Base-by-base conservation (phyloP, 2,797 vertebrate genomes). In the Dermochelys coriacea region DNA sequence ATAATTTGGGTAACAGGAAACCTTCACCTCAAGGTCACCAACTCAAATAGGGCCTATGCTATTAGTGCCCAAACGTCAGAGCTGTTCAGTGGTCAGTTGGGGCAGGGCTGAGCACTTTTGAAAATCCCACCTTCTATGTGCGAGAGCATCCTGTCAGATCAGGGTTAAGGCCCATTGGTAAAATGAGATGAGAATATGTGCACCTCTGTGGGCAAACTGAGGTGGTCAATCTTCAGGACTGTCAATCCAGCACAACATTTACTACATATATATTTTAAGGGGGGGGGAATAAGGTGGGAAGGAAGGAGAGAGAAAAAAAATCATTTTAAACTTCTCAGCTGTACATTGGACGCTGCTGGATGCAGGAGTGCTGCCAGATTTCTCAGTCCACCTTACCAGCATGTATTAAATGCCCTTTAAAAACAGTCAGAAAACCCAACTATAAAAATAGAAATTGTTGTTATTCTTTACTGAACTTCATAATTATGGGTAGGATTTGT, bases 361-460 rank as follows among this genome's bases (percentile, higher is more conserved):
- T 93, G 78, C 52, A 50, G 92, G n/a, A 25, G 16, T 95, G 88
- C 87, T 98, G 96, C 92, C 94, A 97, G 85, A 49, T 87, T 96
- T 87, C 89, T 94, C 45, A 50, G 82, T 64, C 71, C 94, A 94
- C 3, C 21, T 95, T 93, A 78, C 82, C 95, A 97, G 75, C 41
- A 61, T 37, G 5, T 95, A 98, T 97, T 98, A 97, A 97, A 96
- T 95, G 77, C 59, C 79, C 79, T 95, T 96, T 95, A 94, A 90
- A 71, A 97, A 93, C 79, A 52, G 95, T 50, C 50, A 86, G 94
- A 95, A 81, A 19, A 6, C 47, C 3, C 18, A 54, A 8, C 50
- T 94, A 94, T 49, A 97, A 88, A 98, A 97, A 97, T 68, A 95
- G 83, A 95, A 96, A 83, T 93, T 96, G 87, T 95, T 97, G 21